Base-by-base conservation (phyloP, 1,140 invertebrate genomes). In the Ylistrum balloti region DNA sequence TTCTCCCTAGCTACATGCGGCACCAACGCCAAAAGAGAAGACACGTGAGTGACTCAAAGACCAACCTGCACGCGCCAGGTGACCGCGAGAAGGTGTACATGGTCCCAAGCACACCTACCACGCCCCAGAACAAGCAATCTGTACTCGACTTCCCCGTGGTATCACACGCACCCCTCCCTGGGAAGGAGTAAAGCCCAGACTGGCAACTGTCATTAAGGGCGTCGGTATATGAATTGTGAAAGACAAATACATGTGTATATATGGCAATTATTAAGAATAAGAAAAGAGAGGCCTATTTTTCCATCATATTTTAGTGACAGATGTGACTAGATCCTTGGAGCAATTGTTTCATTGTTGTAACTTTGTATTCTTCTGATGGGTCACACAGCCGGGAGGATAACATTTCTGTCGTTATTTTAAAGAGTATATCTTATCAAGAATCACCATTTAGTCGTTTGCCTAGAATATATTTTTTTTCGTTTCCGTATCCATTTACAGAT, bases 141-240 rank as follows among this genome's bases (percentile, higher is more conserved):
- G 56, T 17, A 74, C 56, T 74, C n/a, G 56, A n/a, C 56, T 74
- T 74, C n/a, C 56, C 56, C n/a, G 56, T 74, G 7, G 56, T 74
- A 1, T 74, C 56, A n/a, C 22, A 74, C 56, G 22, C 56, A 1
- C 56, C 56, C n/a, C 56, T 74, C 5, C 56, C 56, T 28, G 56
- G 56, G 13, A 74, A 74, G 56, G 56, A 74, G 56, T 74, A 28
- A 74, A 74, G 17, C 9, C 5, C 56, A 28, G 56, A 74, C 22
- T 9, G 56, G 2, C 0, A 74, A 5, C 35, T 38, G 35, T 7
- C 5, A 28, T 74, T 17, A 74, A 22, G 5, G 5, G 56, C n/a
- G n/a, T 74, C 22, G 28, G 5, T 28, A 22, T 17, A 5, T 45
- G 41, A 1, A 17, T 17, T 0, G 10, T 45, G 41, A 13, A 15